These are phyloP conservation scores for Gasterosteus aculeatus DNA, from an alignment of 2,113 vertebrate genomes.

Conservation along the genomic window DNA sequence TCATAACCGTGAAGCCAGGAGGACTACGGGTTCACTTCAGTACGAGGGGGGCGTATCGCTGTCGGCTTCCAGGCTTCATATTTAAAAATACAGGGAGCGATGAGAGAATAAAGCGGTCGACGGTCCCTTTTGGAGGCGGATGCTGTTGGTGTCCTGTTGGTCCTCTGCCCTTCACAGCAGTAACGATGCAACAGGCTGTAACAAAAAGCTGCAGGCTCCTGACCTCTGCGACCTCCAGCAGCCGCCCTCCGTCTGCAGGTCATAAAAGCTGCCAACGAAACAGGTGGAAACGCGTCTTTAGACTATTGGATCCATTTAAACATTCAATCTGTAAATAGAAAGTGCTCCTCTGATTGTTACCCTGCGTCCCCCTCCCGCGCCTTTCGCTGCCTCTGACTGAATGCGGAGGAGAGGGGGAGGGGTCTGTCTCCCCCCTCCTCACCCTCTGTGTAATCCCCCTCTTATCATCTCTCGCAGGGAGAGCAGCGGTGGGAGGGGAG, in stretches of 20 bases:
- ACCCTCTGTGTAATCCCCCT: constrained; percentile 53
- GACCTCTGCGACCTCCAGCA: not conserved
- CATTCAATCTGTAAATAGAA: not conserved
- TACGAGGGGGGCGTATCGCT: not conserved
- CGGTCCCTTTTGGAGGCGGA: not conserved
- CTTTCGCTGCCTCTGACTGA: not conserved
- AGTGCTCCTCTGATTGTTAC: not conserved
- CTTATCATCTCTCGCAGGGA: constrained; percentile 63
- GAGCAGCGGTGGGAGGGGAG: constrained; percentile 30
- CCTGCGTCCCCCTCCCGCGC: not conserved
- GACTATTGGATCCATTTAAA: not conserved
- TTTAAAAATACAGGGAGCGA: not conserved
- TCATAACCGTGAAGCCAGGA: not conserved
- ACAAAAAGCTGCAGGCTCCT: not conserved
- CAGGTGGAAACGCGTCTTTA: not conserved
- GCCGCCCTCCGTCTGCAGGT: not conserved
- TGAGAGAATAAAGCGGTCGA: not conserved
- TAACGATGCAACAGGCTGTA: not conserved
- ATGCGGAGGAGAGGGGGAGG: constrained; percentile 29
- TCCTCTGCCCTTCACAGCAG: not conserved
- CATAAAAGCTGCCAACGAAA: not conserved
- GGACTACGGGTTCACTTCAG: not conserved
- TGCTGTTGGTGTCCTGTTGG: not conserved
- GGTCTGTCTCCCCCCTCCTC: not conserved
- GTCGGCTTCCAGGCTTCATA: not conserved